A percentile compares a stretch with the other conserved stretches of the same genome.
Conservation (phyloP, 2,113 vertebrate genomes). For the Dipodomys stephensi region DNA sequence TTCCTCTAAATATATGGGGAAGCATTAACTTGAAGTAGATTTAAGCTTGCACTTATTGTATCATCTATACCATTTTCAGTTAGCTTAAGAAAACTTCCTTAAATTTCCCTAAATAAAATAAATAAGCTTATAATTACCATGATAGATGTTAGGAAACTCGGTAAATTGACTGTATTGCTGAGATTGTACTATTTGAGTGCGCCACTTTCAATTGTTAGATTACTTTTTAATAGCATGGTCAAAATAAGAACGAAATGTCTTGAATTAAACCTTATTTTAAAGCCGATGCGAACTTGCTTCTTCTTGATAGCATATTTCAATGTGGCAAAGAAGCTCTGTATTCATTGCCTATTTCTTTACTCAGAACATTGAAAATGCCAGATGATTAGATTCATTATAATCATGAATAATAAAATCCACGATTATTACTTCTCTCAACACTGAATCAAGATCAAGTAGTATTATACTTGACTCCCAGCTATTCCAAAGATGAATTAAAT, state of each 20-base stretch:
- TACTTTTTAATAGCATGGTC: not conserved
- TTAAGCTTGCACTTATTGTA: not conserved
- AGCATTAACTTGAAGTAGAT: not conserved
- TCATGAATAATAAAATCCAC: no score
- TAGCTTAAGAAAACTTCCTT: slow-evolving; percentile 27
- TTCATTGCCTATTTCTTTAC: not conserved
- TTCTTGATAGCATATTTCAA: not conserved
- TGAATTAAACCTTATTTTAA: not conserved
- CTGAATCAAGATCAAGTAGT: not conserved
- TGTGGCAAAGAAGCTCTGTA: not conserved
- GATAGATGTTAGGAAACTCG: not conserved
- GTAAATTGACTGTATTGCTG: not conserved
- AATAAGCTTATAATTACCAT: not conserved
- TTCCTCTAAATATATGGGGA: not conserved
- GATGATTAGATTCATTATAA: not conserved
- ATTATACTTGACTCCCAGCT: not conserved
- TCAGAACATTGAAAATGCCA: not conserved
- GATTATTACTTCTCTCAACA: slow-evolving; percentile 33
- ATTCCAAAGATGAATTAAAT: not conserved
- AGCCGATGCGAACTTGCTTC: not conserved
- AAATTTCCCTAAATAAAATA: not conserved
- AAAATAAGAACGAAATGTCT: not conserved
- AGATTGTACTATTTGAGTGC: not conserved
- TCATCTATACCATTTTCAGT: not conserved
- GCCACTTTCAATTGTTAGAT: not conserved